Conservation (phyloP, 2,797 vertebrate genomes). For the Valencia hispanica region DNA sequence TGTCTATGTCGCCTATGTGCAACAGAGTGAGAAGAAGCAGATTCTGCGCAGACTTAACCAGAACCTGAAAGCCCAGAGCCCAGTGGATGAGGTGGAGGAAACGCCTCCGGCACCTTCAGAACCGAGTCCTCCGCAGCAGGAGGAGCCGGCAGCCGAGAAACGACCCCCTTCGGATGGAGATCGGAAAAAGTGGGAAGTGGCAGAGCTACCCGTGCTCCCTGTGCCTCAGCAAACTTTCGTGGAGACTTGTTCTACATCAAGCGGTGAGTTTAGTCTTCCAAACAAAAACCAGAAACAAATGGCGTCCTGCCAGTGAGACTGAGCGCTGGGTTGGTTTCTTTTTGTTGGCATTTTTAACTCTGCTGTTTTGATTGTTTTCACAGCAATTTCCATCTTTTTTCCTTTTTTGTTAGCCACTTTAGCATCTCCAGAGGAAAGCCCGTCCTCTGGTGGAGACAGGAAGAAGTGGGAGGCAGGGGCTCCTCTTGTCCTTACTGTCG, state of each 20-base stretch:
- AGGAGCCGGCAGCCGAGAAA: constrained; percentile 43
- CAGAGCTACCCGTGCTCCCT: constrained; percentile 83
- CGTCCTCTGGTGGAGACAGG: constrained; percentile 80
- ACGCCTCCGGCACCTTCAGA: constrained; percentile 36
- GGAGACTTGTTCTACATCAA: constrained; percentile 71
- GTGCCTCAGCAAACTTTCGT: constrained; percentile 81
- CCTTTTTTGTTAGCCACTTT: constrained; percentile 21
- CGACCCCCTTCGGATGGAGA: constrained; percentile 74
- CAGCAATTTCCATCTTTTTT: not conserved
- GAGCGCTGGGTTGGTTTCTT: too few relatives aligned
- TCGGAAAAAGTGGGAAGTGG: constrained; percentile 88
- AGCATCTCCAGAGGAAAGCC: constrained; percentile 67
- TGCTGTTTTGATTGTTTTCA: not conserved
- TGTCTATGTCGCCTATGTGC: constrained; percentile 20
- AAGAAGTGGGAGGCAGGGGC: constrained; percentile 89
- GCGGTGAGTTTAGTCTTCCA: constrained; percentile 36
- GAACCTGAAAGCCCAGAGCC: constrained; percentile 87
- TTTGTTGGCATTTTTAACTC: not conserved
- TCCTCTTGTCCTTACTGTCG: constrained; percentile 84
- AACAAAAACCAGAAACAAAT: not conserved
- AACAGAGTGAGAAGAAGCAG: constrained; percentile 90
- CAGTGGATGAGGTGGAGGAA: constrained; percentile 60
- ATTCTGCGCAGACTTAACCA: constrained; percentile 93
- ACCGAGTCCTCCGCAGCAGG: constrained; percentile 20
- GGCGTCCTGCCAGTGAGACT: too few relatives aligned